Base-by-base conservation (phyloP, 2,113 vertebrate genomes). In the Pterocles orientalis region DNA sequence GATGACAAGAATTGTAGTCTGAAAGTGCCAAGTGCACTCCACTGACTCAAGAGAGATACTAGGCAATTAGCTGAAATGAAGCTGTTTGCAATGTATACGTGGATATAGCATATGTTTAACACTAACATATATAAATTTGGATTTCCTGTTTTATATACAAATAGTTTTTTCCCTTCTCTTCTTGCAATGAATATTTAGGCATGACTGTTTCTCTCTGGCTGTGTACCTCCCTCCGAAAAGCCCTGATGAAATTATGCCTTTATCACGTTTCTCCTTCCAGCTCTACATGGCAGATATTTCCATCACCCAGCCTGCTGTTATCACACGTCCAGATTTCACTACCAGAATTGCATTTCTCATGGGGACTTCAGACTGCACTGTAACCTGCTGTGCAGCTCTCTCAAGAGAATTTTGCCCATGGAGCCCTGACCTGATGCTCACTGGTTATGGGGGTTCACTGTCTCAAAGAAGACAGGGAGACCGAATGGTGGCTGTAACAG, bases 1-100 rank as follows among this genome's bases (percentile, higher is more conserved):
- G 69, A 92, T 71, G 72, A 95, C 60, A 94, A 56, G 72, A 92
- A 86, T 56, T 78, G 83, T 88, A 60, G 56, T 86, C 80, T 81
- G 34, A 66, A 94, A 86, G 86, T 65, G 82, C 45, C 71, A 83
- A 86, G 41, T 66, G 69, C 60, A 81, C 43, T 73, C 54, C 68
- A 75, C 34, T 24, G 64, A 81, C 54, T 88, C 64, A 25, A 73
- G 64, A 81, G 64, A 75, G 20, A 71, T 34, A 47, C 16, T 11
- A 88, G n/a, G 50, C 54, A 92, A 66, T 18, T n/a, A 4, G 15
- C n/a, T 83, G 73, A 83, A 73, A 29, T 19, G 15, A 86, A 54
- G 10, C 62, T 2, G 14, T 91, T 86, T 61, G 36, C 60, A 66
- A 43, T 18, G 20, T 51, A 23, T 29, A 41, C 50, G 18, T 16